Evolutionary conservation across 2,888 invertebrate species (phyloP).

Genomic region (Schrankia costaestrigalis): DNA sequence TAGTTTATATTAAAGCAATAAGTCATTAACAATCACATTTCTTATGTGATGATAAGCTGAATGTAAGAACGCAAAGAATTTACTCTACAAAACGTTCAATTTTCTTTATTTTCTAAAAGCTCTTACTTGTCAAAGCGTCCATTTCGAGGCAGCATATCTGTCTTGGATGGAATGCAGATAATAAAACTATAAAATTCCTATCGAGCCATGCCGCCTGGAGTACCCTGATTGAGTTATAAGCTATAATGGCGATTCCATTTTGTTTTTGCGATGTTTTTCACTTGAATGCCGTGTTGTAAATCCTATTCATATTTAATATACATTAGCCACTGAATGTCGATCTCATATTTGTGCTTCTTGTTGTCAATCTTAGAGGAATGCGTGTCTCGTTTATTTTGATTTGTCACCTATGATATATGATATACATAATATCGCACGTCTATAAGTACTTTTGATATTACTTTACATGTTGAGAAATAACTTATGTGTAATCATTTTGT

Average conservation of each 20-base stretch:
- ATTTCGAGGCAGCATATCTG: constrained; percentile 54
- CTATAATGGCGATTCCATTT: constrained; percentile 73
- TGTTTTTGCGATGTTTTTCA: constrained; percentile 75
- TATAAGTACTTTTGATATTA: constrained; percentile 53
- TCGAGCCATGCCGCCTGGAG: constrained; percentile 44
- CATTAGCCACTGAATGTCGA: constrained; percentile 63
- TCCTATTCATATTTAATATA: constrained; percentile 70
- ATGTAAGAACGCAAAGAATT: constrained; percentile 52
- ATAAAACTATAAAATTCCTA: constrained; percentile 76
- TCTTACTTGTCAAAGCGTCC: constrained; percentile 43
- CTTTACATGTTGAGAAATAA: too few species aligned
- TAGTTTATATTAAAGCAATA: too few species aligned
- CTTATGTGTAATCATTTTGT: too few species aligned
- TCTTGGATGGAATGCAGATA: constrained; percentile 57
- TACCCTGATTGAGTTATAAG: constrained; percentile 77
- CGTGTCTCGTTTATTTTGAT: constrained; percentile 73
- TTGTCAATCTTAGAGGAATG: constrained; percentile 51
- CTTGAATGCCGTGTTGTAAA: constrained; percentile 57
- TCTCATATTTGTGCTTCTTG: constrained; percentile 66
- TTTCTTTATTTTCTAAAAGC: constrained; percentile 53
- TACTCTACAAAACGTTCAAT: constrained; percentile 49
- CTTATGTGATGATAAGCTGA: constrained; percentile 24
- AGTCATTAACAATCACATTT: constrained; percentile 4
- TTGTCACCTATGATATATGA: constrained; percentile 74
- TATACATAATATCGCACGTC: constrained; percentile 2